A percentile compares a stretch with the other conserved stretches of the same genome.
Conservation (phyloP, 2,113 vertebrate species). For the Empidonax traillii region DNA sequence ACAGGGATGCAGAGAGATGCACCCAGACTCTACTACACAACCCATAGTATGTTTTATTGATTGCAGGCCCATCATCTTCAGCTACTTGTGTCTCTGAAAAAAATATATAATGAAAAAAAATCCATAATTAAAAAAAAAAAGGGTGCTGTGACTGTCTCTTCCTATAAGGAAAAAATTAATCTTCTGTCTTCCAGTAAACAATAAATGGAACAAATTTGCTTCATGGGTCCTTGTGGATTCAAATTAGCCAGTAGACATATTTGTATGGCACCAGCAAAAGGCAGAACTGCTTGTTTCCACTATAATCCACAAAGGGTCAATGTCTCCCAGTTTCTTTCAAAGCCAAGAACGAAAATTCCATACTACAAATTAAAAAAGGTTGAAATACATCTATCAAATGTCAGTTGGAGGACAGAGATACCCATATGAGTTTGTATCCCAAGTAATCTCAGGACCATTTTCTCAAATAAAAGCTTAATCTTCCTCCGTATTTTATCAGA, state of each 20-base stretch:
- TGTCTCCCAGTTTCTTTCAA: background rate
- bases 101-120: background rate
- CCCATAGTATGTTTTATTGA: background rate
- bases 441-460: background rate
- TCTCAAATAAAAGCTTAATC: background rate
- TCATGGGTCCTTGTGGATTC: accelerated
- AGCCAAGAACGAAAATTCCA: background rate
- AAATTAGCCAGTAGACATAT: background rate
- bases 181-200: background rate
- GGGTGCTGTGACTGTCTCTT: background rate
- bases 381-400: background rate
- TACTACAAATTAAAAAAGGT: background rate
- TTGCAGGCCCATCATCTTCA: background rate
- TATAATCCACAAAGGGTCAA: background rate
- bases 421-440: background rate
- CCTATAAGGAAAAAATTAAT: background rate
- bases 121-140: background rate
- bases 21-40: background rate
- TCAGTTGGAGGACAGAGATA: background rate
- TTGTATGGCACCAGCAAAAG: background rate
- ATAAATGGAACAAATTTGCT: background rate
- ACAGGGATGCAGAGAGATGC: background rate
- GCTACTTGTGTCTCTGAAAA: background rate
- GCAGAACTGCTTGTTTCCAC: background rate
- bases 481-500: background rate